Evolutionary conservation across 2,113 vertebrate genomes (phyloP), one percentile per base, ranked within the genome.

Genomic region (Gallinago undulata): DNA sequence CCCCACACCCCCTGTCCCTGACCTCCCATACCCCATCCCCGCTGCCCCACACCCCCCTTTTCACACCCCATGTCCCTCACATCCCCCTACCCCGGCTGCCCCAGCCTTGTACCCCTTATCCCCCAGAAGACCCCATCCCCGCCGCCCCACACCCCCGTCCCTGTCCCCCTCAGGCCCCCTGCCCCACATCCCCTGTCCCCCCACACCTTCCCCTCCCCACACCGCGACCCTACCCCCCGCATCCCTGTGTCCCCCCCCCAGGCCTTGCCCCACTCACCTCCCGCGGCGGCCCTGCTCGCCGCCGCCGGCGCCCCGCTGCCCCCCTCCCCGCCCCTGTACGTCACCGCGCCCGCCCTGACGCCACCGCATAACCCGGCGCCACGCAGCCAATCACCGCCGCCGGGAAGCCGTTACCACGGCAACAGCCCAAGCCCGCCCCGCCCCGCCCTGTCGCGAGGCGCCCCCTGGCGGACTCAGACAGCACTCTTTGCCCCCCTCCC

Each of bases 401-500:
- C 86, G 30, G 51, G 43, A 28, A 7, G 43, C n/a, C 59, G 13
- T 19, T 18, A 5, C 47, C 91, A 69, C 37, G 81, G 87, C 87
- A 90, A 93, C 87, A 50, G 68, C 30, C 57, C 57, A 33, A 84
- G 66, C 89, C 73, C 82, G 57, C 76, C 19, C 51, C 33, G 23
- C 31, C 27, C 63, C 7, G 45, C 15, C 33, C 33, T 23, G 6
- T n/a, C 15, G 41, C n/a, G 14, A 37, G 6, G 59, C 63, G 92
- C 82, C 92, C 83, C 47, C 90, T 92, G 70, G 31, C 70, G 93
- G 90, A 7, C 19, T 11, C 21, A 2, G 12, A 1, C 14, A 2
- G 0, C 62, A 5, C 21, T 7, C 45, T 4, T 11, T 33, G 1
- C 16, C 5, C 9, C 1, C 41, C 16, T 6, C 1, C 37, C 1